Conservation (phyloP, 2,797 vertebrate species). For the Chaetodon trifasciatus region DNA sequence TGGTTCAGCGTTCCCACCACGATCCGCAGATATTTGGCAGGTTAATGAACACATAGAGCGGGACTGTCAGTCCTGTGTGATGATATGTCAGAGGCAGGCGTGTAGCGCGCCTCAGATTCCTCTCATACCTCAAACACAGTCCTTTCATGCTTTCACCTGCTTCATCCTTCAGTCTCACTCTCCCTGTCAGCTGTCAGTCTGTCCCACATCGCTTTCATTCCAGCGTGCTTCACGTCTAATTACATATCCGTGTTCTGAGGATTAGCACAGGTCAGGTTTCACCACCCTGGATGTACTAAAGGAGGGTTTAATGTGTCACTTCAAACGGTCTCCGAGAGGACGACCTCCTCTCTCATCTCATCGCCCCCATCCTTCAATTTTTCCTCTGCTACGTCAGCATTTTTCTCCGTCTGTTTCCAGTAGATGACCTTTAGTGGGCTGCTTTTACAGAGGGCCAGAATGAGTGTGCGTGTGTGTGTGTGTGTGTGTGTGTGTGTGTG, state of each 20-base stretch:
- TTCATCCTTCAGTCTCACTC: slow-evolving; percentile 7
- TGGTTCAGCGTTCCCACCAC: neutral
- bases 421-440: slow-evolving; percentile 51
- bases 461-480: neutral
- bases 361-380: neutral
- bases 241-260: no score
- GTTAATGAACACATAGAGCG: slow-evolving; percentile 3
- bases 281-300: no score
- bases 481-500: slow-evolving; percentile 1
- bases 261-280: no score
- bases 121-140: slow-evolving; percentile 41
- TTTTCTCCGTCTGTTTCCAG: slow-evolving; percentile 47
- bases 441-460: slow-evolving; percentile 25
- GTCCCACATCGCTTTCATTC: neutral
- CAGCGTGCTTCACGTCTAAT: neutral
- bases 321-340: neutral
- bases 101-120: slow-evolving; percentile 49
- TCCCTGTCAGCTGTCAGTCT: neutral
- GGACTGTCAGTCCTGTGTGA: neutral
- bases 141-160: slow-evolving; percentile 28
- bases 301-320: no score
- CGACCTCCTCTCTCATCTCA: neutral
- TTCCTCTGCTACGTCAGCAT: neutral
- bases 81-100: neutral
- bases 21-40: neutral